A percentile compares a stretch with the other conserved stretches of the same genome.
phyloP scores from a whole-genome alignment of 2,888 invertebrate species.

The Polymixis flavicincta region DNA sequence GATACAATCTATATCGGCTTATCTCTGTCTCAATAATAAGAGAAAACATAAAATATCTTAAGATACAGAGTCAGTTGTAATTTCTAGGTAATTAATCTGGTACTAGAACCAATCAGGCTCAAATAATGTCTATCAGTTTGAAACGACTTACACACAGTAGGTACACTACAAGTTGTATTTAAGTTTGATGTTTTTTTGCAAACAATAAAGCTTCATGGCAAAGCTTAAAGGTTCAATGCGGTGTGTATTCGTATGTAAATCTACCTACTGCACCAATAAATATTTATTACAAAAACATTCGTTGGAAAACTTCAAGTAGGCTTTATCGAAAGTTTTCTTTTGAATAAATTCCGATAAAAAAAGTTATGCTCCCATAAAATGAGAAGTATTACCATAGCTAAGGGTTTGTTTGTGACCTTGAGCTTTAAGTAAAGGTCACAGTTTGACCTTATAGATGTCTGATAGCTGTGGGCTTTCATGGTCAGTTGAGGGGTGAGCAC shows the following conservation, averaged over 20 bases:
- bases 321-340: constrained; percentile 13
- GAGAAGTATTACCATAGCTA: constrained; percentile 12
- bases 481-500: constrained; percentile 36
- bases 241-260: not conserved
- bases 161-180: not conserved
- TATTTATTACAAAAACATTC: constrained; percentile 7
- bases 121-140: not conserved
- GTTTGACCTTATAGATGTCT: constrained; percentile 59
- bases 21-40: not conserved
- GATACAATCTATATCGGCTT: not conserved
- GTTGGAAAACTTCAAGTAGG: not conserved
- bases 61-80: not conserved
- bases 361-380: constrained; percentile 23
- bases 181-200: constrained; percentile 3
- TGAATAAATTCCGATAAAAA: constrained; percentile 22
- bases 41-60: not conserved
- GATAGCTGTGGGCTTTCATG: constrained; percentile 49
- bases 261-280: constrained; percentile 5
- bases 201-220: not conserved
- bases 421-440: constrained; percentile 55
- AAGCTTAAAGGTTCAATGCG: not conserved
- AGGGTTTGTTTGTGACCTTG: constrained; percentile 46
- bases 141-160: not conserved
- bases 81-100: not conserved
- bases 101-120: not conserved